These are phyloP conservation scores for Eristalis intricaria DNA, from an alignment of 2,888 invertebrate genomes.

Conservation along the genomic window DNA sequence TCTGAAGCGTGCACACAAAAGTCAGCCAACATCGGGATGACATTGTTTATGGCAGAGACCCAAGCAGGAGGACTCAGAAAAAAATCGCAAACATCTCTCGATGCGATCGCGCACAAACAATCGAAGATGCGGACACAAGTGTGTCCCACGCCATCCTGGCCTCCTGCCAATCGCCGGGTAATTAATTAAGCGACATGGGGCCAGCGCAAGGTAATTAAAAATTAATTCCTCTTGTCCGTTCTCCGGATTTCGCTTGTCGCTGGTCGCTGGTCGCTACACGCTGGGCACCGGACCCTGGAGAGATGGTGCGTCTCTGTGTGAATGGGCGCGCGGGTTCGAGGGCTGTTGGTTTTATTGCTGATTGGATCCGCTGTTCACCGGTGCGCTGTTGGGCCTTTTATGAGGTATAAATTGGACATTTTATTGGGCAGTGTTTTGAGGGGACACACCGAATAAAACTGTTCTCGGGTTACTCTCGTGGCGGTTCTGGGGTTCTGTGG, in stretches of 20 bases:
- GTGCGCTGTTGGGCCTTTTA: slow-evolving; percentile 59
- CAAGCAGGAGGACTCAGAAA: background rate
- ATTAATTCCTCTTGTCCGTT: slow-evolving; percentile 67
- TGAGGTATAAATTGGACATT: slow-evolving; percentile 69
- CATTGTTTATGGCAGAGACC: slow-evolving; percentile 55
- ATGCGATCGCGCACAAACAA: slow-evolving; percentile 64
- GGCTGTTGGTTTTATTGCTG: slow-evolving; percentile 60
- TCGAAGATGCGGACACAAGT: slow-evolving; percentile 63
- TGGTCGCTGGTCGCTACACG: background rate
- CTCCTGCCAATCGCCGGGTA: slow-evolving; percentile 69
- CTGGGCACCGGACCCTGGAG: background rate
- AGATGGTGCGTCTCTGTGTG: background rate
- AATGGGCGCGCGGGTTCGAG: slow-evolving; percentile 7
- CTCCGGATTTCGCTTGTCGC: slow-evolving; percentile 20
- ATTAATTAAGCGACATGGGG: slow-evolving; percentile 72
- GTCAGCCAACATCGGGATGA: slow-evolving; percentile 59
- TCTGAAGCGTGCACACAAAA: slow-evolving; percentile 49
- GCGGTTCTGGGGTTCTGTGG: slow-evolving; percentile 13
- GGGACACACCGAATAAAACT: slow-evolving; percentile 55
- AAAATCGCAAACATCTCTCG: slow-evolving; percentile 56
- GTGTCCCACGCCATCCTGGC: slow-evolving; percentile 71
- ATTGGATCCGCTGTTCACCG: slow-evolving; percentile 48
- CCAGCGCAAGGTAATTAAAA: slow-evolving; percentile 70
- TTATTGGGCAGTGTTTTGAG: slow-evolving; percentile 62
- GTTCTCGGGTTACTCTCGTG: slow-evolving; percentile 29